Conservation (phyloP, 2,113 vertebrate genomes). For the Rhynchopsitta pachyrhyncha region DNA sequence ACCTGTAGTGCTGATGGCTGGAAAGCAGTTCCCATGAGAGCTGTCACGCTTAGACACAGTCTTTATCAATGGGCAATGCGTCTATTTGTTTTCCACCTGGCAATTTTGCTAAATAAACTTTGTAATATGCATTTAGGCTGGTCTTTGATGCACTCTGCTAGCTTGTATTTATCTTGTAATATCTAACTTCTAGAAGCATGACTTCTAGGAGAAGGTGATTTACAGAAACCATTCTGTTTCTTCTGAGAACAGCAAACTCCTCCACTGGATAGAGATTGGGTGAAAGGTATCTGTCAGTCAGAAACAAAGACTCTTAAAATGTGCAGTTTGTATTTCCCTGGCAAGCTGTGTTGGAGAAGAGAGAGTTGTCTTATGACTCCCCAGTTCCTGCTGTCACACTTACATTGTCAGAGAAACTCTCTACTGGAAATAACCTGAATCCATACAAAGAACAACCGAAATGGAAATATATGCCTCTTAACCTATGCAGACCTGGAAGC, state of each 20-base stretch:
- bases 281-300: neutral
- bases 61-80: neutral
- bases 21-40: neutral
- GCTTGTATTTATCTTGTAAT: neutral
- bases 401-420: neutral
- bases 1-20: neutral
- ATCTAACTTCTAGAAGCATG: neutral
- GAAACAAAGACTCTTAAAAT: neutral
- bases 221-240: neutral
- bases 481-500: neutral
- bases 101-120: neutral
- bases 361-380: neutral
- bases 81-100: neutral
- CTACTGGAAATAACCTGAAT: neutral
- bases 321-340: neutral
- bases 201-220: neutral
- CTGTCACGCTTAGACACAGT: neutral
- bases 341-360: neutral
- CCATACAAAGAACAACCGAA: neutral
- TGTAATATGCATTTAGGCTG: neutral
- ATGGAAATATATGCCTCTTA: neutral
- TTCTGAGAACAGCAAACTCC: neutral
- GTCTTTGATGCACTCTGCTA: neutral
- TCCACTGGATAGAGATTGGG: neutral
- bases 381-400: neutral